Percentiles rank a stretch among this genome's conserved stretches.
These are phyloP conservation scores for Strigamia transsilvanica DNA, from an alignment of 2,888 invertebrate species.

Conservation along the genomic window DNA sequence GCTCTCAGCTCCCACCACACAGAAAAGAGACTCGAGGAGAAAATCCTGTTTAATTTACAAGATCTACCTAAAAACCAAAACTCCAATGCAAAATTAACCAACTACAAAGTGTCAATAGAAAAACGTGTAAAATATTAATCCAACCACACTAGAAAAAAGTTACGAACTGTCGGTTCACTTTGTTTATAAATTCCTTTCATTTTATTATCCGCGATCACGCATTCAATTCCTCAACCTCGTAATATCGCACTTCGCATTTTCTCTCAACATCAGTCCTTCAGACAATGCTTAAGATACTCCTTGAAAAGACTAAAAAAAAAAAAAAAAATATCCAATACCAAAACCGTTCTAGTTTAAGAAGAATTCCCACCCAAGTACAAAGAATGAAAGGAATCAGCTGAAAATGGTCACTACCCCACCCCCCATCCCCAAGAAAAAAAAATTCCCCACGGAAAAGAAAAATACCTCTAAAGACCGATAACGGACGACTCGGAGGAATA, in stretches of 20 bases:
- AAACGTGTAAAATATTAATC: background rate
- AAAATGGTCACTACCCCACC: background rate
- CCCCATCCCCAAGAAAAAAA: background rate
- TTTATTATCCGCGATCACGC: constrained; percentile 6
- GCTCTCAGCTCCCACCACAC: background rate
- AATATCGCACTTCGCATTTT: background rate
- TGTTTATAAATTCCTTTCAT: constrained; percentile 22
- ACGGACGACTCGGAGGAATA: background rate
- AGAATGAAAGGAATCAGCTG: constrained; percentile 25
- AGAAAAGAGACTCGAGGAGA: too few species aligned
- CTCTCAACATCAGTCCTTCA: constrained; percentile 33
- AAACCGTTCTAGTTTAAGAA: constrained; percentile 1
- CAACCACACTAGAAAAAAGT: background rate
- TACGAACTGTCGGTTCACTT: background rate
- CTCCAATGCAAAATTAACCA: background rate
- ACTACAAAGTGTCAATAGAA: background rate
- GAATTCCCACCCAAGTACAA: background rate
- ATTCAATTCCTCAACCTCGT: background rate
- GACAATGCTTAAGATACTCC: background rate
- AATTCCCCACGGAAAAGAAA: background rate
- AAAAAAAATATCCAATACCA: background rate
- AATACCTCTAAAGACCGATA: constrained; percentile 42
- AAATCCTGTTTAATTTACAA: background rate
- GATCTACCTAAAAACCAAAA: background rate
- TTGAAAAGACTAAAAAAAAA: background rate